Conservation (phyloP, 1,140 invertebrate species). For the Drosophila suzukii region DNA sequence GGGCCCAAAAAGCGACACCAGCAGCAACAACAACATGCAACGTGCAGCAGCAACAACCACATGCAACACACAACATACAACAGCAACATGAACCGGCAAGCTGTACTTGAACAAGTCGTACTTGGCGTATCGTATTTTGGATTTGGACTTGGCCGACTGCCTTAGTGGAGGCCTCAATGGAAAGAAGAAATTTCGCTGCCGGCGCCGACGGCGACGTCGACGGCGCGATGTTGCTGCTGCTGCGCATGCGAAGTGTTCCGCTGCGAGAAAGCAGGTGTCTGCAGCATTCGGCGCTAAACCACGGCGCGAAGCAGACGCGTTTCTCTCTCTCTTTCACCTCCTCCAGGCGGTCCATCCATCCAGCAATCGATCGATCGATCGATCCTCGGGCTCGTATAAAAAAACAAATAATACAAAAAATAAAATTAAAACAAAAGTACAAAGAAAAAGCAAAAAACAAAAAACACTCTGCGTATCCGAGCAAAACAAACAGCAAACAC, state of each 20-base stretch:
- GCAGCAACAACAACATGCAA: conserved; percentile 5
- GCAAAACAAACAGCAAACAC: conserved; percentile 17
- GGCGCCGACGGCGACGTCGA: conserved; percentile 18
- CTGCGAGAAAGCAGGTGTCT: conserved; percentile 85
- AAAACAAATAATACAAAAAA: conserved; percentile 2
- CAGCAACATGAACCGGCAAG: conserved; percentile 34
- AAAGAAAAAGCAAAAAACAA: conserved; percentile 1
- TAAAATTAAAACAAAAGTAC: conserved; percentile 8
- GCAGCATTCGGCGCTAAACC: conserved; percentile 84
- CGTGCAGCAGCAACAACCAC: conserved; percentile 1
- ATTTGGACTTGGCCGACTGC: conserved; percentile 54
- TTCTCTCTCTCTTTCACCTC: conserved; percentile 47
- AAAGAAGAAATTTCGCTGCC: conserved; percentile 73
- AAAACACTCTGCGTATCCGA: conserved; percentile 15
- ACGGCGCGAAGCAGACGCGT: conserved; percentile 84
- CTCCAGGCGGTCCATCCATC: conserved; percentile 3
- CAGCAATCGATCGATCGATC: not conserved
- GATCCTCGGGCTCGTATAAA: conserved; percentile 29
- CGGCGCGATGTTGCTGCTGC: conserved; percentile 41
- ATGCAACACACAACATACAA: not conserved
- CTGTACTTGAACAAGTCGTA: conserved; percentile 49
- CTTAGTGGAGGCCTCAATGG: conserved; percentile 60
- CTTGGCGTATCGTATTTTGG: conserved; percentile 40
- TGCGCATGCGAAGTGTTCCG: conserved; percentile 85
- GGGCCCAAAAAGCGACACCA: not conserved